A percentile compares a stretch with the other conserved stretches of the same genome.
Evolutionary conservation across 2,797 vertebrate species (phyloP).

Genomic region (Notamacropus eugenii): DNA sequence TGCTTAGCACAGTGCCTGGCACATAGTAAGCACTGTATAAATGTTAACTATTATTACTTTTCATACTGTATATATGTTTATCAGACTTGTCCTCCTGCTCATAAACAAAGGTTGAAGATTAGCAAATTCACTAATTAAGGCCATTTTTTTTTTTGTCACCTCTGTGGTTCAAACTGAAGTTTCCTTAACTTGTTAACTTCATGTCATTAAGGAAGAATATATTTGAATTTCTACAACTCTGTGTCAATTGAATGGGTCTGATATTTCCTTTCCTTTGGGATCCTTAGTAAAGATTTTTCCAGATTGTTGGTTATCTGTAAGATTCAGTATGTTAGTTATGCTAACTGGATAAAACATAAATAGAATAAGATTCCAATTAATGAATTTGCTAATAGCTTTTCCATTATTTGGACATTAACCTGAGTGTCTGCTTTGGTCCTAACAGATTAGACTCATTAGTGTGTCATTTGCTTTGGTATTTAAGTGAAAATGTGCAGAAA

Average conservation of each 20-base stretch:
- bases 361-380: not conserved
- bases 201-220: slow-evolving; percentile 10
- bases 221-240: slow-evolving; percentile 37
- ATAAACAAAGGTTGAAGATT: slow-evolving; percentile 19
- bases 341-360: not conserved
- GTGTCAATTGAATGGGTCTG: not conserved
- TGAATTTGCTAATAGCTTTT: not conserved
- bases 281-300: slow-evolving; percentile 20
- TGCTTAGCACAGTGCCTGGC: not conserved
- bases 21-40: not conserved
- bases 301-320: not conserved
- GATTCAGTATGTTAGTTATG: not conserved
- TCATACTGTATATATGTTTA: not conserved
- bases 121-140: slow-evolving; percentile 12
- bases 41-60: not conserved
- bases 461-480: slow-evolving; percentile 10
- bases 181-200: slow-evolving; percentile 5
- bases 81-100: not conserved
- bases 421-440: slow-evolving; percentile 12
- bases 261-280: not conserved
- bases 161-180: not conserved
- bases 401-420: slow-evolving; percentile 1
- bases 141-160: not conserved
- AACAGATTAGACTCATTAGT: not conserved
- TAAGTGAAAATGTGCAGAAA: slow-evolving; percentile 29